A percentile compares a stretch with the other conserved stretches of the same genome.
Evolutionary conservation across 2,797 vertebrate genomes (phyloP).

Genomic region (Zenarchopterus dispar): DNA sequence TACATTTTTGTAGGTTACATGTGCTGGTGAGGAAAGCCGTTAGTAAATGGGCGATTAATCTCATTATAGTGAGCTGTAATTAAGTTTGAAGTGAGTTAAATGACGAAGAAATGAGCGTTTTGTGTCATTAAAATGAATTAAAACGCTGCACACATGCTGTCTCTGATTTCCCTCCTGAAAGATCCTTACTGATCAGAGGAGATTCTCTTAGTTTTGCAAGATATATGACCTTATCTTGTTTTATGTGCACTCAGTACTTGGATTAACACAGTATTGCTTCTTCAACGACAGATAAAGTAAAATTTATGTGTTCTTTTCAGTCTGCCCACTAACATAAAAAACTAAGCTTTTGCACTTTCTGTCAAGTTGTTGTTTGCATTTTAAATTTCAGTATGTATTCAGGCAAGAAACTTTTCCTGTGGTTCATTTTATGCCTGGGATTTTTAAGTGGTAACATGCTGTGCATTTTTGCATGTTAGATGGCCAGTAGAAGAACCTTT

Average conservation of each 20-base stretch:
- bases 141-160: not conserved
- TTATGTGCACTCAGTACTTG: not conserved
- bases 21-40: slow-evolving; percentile 8
- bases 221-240: not conserved
- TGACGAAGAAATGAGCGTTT: slow-evolving; percentile 2
- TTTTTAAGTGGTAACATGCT: slow-evolving; percentile 15
- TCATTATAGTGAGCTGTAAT: slow-evolving; percentile 21
- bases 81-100: slow-evolving; percentile 26
- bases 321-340: not conserved
- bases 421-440: slow-evolving; percentile 16
- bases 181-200: slow-evolving; percentile 3
- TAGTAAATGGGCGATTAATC: not conserved
- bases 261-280: slow-evolving; percentile 4
- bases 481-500: slow-evolving; percentile 35
- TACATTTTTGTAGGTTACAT: slow-evolving; percentile 12
- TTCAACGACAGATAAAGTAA: slow-evolving; percentile 62
- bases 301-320: slow-evolving; percentile 5
- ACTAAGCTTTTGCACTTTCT: too few species aligned
- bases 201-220: not conserved
- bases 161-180: not conserved
- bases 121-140: not conserved
- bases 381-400: not conserved
- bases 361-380: slow-evolving; percentile 1
- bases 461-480: slow-evolving; percentile 33
- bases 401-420: not conserved